Conservation (phyloP, 2,113 vertebrate species). For the Jacana jacana region DNA sequence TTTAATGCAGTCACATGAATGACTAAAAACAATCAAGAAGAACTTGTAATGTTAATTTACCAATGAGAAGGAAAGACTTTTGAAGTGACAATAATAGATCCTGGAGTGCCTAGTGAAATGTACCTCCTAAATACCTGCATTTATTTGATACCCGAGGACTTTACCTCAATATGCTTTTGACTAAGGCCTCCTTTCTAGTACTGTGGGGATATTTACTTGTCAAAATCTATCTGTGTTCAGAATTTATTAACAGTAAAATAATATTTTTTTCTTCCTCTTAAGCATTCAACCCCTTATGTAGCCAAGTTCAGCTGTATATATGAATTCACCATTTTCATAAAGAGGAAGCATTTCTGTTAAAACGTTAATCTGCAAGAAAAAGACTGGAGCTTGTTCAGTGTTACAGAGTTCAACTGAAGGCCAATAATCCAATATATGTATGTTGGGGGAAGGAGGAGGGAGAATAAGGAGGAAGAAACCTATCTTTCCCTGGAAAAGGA, state of each 20-base stretch:
- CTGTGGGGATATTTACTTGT: background rate
- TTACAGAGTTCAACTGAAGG: constrained; percentile 66
- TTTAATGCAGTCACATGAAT: background rate
- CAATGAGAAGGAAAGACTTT: background rate
- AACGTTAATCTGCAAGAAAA: constrained; percentile 1
- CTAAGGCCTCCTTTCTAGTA: background rate
- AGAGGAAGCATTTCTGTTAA: background rate
- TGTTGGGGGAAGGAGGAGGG: background rate
- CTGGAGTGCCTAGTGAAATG: background rate
- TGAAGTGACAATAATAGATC: background rate
- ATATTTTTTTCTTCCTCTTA: background rate
- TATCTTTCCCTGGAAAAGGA: constrained; percentile 43
- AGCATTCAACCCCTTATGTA: background rate
- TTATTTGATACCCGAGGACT: background rate
- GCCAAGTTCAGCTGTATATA: background rate
- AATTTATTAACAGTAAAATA: background rate
- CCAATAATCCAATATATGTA: constrained; percentile 51
- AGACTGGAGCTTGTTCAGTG: background rate
- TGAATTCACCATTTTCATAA: constrained; percentile 42
- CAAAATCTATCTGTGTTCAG: background rate
- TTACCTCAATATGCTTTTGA: background rate
- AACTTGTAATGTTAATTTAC: background rate
- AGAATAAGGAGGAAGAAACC: background rate
- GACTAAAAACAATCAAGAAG: background rate
- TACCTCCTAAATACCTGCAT: background rate